A percentile compares a stretch with the other conserved stretches of the same genome.
phyloP scores from a whole-genome alignment of 2,888 invertebrate species.

The Cyclophora punctaria region DNA sequence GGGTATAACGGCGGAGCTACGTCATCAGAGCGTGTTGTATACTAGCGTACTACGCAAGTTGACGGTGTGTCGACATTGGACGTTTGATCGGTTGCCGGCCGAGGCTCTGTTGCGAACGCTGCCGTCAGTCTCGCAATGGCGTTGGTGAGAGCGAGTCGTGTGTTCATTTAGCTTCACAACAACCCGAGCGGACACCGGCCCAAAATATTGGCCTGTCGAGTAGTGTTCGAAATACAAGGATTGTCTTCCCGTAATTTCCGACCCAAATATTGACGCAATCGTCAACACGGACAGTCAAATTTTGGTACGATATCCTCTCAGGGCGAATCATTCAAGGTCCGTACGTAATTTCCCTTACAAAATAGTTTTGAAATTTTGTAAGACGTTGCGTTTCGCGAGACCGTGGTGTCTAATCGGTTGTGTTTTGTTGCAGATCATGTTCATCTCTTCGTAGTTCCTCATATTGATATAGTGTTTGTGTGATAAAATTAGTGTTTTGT shows the following conservation, averaged over 20 bases:
- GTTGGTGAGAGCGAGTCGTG: conserved; percentile 63
- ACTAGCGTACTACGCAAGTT: conserved; percentile 72
- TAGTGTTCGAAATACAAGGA: conserved; percentile 67
- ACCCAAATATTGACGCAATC: conserved; percentile 50
- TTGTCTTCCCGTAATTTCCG: conserved; percentile 61
- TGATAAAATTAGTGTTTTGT: conserved; percentile 51
- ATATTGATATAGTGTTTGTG: conserved; percentile 47
- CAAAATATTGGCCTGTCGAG: conserved; percentile 75
- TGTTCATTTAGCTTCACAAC: conserved; percentile 65
- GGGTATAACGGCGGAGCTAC: conserved; percentile 23
- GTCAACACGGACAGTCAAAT: conserved; percentile 71
- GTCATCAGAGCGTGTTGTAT: conserved; percentile 55
- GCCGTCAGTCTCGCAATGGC: conserved; percentile 72
- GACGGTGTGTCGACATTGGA: conserved; percentile 75
- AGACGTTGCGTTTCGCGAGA: conserved; percentile 33
- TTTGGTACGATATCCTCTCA: conserved; percentile 76
- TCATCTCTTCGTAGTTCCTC: conserved; percentile 72
- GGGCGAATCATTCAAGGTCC: conserved; percentile 73
- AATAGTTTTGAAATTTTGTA: conserved; percentile 61
- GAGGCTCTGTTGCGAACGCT: conserved; percentile 56
- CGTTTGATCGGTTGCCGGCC: conserved; percentile 69
- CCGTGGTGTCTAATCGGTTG: conserved; percentile 35
- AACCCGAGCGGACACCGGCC: conserved; percentile 76
- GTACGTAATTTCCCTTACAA: conserved; percentile 71
- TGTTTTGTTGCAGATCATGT: conserved; percentile 71